Evolutionary conservation across 2,113 vertebrate species (phyloP).

Genomic region (Upupa epops): DNA sequence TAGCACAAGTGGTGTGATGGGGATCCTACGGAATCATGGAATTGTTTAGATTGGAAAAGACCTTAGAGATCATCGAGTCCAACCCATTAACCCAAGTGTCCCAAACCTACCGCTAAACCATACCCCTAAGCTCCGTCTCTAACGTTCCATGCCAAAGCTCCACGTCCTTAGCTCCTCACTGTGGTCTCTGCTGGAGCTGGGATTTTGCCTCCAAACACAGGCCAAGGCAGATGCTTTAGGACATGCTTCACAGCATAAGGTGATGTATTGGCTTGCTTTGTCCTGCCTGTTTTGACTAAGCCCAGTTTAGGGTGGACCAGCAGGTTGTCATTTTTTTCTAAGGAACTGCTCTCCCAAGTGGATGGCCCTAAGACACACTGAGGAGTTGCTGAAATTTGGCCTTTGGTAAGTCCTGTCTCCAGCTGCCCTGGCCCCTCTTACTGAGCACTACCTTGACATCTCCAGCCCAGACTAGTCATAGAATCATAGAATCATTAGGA

Average conservation of each 20-base stretch:
- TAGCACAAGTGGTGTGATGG: rapidly evolving
- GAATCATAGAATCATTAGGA: too few relatives aligned
- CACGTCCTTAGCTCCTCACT: rapidly evolving
- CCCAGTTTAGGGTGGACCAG: background rate
- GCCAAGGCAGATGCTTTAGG: background rate
- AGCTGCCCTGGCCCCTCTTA: background rate
- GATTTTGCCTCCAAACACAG: background rate
- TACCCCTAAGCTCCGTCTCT: too few relatives aligned
- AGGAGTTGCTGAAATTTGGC: background rate
- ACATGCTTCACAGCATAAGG: background rate
- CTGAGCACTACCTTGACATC: rapidly evolving
- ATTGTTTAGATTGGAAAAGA: too few relatives aligned
- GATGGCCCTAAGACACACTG: background rate
- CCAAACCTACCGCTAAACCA: too few relatives aligned
- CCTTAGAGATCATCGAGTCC: too few relatives aligned
- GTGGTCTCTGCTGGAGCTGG: background rate
- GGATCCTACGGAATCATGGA: background rate
- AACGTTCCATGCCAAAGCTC: too few relatives aligned
- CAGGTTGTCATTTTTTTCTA: background rate
- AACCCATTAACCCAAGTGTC: too few relatives aligned
- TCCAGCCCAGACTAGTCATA: background rate
- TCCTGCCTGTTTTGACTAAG: background rate
- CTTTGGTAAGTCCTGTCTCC: background rate
- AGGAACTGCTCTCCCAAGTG: background rate
- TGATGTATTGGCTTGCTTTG: background rate